These are phyloP conservation scores for Triops cancriformis DNA, from an alignment of 1,140 invertebrate species.

Conservation along the genomic window DNA sequence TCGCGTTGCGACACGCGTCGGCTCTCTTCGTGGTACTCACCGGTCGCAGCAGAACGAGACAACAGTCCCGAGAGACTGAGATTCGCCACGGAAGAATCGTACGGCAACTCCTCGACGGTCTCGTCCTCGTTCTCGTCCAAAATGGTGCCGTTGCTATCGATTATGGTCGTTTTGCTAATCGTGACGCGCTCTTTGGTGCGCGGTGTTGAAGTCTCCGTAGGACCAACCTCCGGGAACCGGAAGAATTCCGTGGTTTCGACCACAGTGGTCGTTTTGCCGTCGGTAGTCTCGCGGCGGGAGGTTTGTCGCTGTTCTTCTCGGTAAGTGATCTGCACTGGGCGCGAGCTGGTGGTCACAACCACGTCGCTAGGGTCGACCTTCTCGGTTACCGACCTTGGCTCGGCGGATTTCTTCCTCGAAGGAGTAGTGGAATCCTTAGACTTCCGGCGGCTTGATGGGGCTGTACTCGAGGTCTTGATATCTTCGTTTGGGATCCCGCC, in stretches of 20 bases:
- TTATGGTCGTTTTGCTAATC: background rate
- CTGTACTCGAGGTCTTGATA: background rate
- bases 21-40: conserved; percentile 18
- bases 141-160: background rate
- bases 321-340: background rate
- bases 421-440: background rate
- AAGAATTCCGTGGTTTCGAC: background rate
- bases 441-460: background rate
- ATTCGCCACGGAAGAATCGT: background rate
- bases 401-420: background rate
- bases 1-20: background rate
- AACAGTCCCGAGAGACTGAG: background rate
- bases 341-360: background rate
- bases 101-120: background rate
- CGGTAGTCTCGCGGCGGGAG: conserved; percentile 24
- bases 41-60: background rate
- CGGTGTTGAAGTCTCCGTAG: background rate
- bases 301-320: conserved; percentile 26
- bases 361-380: background rate
- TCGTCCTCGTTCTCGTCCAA: background rate
- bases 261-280: conserved; percentile 29
- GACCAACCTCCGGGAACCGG: background rate
- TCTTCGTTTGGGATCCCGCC: background rate
- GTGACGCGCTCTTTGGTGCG: background rate
- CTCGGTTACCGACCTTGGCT: background rate